Base-by-base conservation (phyloP, 1,140 invertebrate genomes). In the Drosophila bocki region DNA sequence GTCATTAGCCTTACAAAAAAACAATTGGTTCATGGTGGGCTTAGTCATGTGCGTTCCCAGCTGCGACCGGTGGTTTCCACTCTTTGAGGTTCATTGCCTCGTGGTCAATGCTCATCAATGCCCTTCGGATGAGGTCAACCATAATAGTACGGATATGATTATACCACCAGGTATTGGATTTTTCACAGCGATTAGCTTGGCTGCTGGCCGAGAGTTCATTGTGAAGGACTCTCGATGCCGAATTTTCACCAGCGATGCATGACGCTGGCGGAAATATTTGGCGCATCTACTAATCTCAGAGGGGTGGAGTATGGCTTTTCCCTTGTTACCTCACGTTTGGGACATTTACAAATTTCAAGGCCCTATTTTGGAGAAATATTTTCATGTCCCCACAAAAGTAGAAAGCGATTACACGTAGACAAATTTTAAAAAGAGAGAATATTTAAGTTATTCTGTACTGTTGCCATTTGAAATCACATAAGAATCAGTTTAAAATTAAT, bases 71-170 rank as follows among this genome's bases (percentile, higher is more conserved):
- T 60, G 62, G 29, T 60, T 78, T 70, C 41, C 64, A 75, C 74
- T 81, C 64, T 86, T 81, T 78, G 67, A 77, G 76, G 78, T 90
- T 80, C 85, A 84, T 70, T 79, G 65, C 75, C 76, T 83, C 32
- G 33, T 88, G 84, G 85, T 88, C 85, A 88, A 82, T 82, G 85
- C 63, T 78, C 85, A 90, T 79, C 70, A 68, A 76, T 60, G 85
- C 78, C 85, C 85, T 90, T 85, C 85, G 80, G 54, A 69, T 81
- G 78, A 88, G 85, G 85, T 88, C 81, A 74, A 67, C 69, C 76
- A 74, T 87, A 75, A 84, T 77, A 60, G 67, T 54, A 47, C 32
- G 64, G 51, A 53, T 47, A 64, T 75, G 72, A 82, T 86, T 87
- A 79, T 67, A 67, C 29, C 47, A 22, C 2, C 17, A n/a, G 12